phyloP scores from a whole-genome alignment of 37 sponge, comb jelly and placozoan genomes.

The Agelas oroides region DNA sequence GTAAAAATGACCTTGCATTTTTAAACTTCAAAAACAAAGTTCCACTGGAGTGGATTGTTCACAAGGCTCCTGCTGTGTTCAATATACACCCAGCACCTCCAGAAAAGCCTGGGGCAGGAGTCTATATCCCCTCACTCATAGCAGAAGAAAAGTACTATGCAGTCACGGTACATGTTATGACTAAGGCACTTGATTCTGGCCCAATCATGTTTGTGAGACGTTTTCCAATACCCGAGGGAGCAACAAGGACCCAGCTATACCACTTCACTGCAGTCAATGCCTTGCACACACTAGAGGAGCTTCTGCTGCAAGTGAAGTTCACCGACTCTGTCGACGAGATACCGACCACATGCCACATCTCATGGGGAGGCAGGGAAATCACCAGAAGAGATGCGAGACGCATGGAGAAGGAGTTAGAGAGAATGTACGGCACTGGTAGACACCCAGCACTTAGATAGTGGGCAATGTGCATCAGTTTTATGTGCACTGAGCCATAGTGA shows the following conservation, averaged over 20 bases:
- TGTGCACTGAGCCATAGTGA: too few species aligned
- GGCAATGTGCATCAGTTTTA: too few species aligned
- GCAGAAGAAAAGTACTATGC: background rate
- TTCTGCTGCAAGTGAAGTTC: background rate
- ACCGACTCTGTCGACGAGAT: background rate
- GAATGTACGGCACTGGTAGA: too few species aligned
- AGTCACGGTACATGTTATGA: background rate
- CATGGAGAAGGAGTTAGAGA: too few species aligned
- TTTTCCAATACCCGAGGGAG: constrained; percentile 3
- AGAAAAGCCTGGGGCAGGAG: too few species aligned
- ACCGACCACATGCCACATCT: background rate
- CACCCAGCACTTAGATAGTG: too few species aligned
- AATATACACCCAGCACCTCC: too few species aligned
- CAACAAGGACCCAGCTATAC: constrained; percentile 6
- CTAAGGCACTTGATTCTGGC: background rate
- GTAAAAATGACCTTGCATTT: too few species aligned
- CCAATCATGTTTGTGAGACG: background rate
- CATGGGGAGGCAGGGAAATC: background rate
- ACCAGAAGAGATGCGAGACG: background rate
- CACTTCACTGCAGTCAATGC: background rate
- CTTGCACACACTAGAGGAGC: background rate
- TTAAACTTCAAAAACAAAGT: too few species aligned
- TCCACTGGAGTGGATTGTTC: too few species aligned
- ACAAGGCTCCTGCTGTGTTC: too few species aligned
- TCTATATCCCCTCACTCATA: too few species aligned